phyloP scores from a whole-genome alignment of 2,888 invertebrate genomes.

The Napeogenes inachia region DNA sequence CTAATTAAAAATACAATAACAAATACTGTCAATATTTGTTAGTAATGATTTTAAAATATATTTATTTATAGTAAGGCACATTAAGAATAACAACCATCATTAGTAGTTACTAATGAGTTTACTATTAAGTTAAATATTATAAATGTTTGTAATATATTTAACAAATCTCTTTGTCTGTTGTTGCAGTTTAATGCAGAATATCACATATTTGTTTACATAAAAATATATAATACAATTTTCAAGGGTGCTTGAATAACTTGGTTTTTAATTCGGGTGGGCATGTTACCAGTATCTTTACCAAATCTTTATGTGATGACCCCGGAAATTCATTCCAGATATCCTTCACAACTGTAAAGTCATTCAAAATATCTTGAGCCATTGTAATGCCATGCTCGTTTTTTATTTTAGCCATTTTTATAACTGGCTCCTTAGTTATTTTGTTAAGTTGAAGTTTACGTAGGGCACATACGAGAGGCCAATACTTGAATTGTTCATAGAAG shows the following conservation, averaged over 20 bases:
- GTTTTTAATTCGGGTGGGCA: constrained; percentile 33
- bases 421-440: constrained; percentile 43
- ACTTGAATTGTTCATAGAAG: constrained; percentile 47
- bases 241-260: constrained; percentile 15
- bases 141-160: too few relatives aligned
- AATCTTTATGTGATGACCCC: constrained; percentile 29
- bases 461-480: constrained; percentile 48
- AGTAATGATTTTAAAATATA: too few relatives aligned
- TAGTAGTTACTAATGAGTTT: too few relatives aligned
- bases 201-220: too few relatives aligned
- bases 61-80: too few relatives aligned
- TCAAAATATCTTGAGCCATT: constrained; percentile 40
- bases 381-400: constrained; percentile 42
- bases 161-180: too few relatives aligned
- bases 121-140: too few relatives aligned
- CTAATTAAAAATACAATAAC: too few relatives aligned
- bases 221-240: neutral
- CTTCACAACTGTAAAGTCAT: constrained; percentile 32
- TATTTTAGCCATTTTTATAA: constrained; percentile 47
- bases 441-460: constrained; percentile 47
- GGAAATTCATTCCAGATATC: constrained; percentile 43
- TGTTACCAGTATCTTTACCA: constrained; percentile 30
- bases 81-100: too few relatives aligned
- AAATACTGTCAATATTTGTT: too few relatives aligned
- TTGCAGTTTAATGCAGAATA: too few relatives aligned